These are phyloP conservation scores for Tachycineta bicolor DNA, from an alignment of 2,113 vertebrate genomes.

Conservation along the genomic window DNA sequence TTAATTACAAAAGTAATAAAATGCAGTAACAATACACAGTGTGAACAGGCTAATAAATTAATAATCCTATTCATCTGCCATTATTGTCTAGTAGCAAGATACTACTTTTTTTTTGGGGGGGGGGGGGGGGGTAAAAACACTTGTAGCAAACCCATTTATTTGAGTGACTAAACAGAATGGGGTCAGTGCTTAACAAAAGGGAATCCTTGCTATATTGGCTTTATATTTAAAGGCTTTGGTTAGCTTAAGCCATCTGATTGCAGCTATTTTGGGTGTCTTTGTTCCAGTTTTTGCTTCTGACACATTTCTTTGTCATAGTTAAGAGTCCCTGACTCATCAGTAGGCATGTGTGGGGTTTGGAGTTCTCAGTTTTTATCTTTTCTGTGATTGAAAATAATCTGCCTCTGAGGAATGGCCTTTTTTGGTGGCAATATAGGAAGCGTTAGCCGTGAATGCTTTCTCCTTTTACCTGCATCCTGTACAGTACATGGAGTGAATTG, in stretches of 20 bases:
- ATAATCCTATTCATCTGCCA: background rate
- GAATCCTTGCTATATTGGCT: background rate
- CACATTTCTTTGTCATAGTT: background rate
- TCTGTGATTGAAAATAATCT: background rate
- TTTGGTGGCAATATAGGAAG: background rate
- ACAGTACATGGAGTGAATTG: background rate
- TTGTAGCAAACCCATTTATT: background rate
- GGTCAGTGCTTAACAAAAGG: background rate
- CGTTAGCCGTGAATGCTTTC: background rate
- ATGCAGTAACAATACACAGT: background rate
- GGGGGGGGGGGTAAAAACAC: rapidly evolving
- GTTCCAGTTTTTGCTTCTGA: constrained; percentile 14
- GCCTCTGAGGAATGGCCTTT: background rate
- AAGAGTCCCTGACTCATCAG: background rate
- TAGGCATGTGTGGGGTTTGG: background rate
- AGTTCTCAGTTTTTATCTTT: background rate
- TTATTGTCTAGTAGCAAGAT: background rate
- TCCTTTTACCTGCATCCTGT: background rate
- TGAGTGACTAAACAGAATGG: background rate
- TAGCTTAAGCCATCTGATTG: background rate
- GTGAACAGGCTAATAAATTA: background rate
- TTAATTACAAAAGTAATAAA: background rate
- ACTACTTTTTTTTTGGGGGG: rapidly evolving
- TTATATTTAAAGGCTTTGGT: background rate
- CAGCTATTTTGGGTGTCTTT: background rate